Evolutionary conservation across 64 coral and sea anemone genomes (phyloP).

Genomic region (Montipora foliosa): DNA sequence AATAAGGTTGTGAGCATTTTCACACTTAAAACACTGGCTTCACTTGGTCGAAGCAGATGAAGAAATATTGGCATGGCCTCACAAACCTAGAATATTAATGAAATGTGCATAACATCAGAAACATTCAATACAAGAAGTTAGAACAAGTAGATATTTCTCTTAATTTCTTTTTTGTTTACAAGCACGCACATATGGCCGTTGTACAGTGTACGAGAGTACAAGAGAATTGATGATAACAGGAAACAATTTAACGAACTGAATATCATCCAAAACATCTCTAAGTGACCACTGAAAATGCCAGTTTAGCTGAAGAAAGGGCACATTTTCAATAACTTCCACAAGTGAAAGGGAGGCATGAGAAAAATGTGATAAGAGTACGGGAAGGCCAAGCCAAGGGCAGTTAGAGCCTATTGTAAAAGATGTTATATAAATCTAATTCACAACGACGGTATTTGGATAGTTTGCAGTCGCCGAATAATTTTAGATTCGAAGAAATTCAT

Average conservation of each 20-base stretch:
- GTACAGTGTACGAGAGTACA: not conserved
- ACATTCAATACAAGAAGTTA: not conserved
- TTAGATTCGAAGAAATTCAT: too few species aligned
- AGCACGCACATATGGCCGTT: not conserved
- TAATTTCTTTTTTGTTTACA: not conserved
- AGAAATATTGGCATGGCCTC: conserved; percentile 21
- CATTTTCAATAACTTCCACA: conserved; percentile 4
- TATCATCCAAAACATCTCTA: not conserved
- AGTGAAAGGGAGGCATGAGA: not conserved
- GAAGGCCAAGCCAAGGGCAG: too few species aligned
- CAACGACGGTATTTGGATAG: too few species aligned
- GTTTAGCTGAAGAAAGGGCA: not conserved
- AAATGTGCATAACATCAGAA: not conserved
- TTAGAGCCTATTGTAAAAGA: too few species aligned
- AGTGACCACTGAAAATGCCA: not conserved
- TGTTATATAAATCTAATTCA: not conserved
- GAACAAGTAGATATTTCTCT: not conserved
- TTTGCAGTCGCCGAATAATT: too few species aligned
- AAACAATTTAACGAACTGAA: not conserved
- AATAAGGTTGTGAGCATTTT: conserved; percentile 15
- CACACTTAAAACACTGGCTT: not conserved
- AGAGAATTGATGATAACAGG: not conserved
- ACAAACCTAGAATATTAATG: not conserved
- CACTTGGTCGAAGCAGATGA: conserved; percentile 28
- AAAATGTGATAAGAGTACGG: not conserved